Evolutionary conservation across 2,113 vertebrate genomes (phyloP), one percentile per base, ranked within the genome.

Genomic region (Scolopax mira): DNA sequence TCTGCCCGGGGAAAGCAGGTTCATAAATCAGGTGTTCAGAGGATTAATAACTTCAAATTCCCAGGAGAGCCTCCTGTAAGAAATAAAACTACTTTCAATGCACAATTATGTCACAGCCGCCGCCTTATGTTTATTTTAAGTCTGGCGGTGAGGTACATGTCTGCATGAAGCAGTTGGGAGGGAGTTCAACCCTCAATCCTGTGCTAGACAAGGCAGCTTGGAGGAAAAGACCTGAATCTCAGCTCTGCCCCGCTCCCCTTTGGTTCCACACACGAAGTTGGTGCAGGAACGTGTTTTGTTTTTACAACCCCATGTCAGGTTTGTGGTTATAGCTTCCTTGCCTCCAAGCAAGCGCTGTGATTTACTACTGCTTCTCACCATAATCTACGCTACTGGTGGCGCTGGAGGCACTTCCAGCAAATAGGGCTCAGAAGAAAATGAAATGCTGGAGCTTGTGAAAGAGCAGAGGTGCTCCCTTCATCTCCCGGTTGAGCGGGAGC

Each of bases 31-130:
- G 66, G 35, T 93, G 51, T 51, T 94, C 48, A 28, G 84, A 94
- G 81, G 96, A 92, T 94, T 88, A 95, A 81, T 95, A 83, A 89
- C 96, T 97, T 94, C 51, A 66, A 93, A 96, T 96, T 96, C 89
- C 83, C 71, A 78, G 60, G 90, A 97, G 46, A 91, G 33, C 79
- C 37, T 31, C 4, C 33, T 79, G 30, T 48, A 94, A 96, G 85
- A 95, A 97, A 91, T 72, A 51, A 91, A 85, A 87, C 86, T 88
- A 48, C 75, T 89, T 96, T 80, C 72, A 85, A 54, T 51, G 17
- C 4, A 25, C 79, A 89, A 58, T 95, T 89, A n/a, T 60, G 84
- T 75, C 66, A 62, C 61, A 41, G 28, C 51, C 25, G 42, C 14
- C 44, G 77, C 94, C 85, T 93, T 75, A 25, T 42, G 42, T 93